Conservation (phyloP, 2,113 vertebrate genomes). For the Terrapene triunguis region DNA sequence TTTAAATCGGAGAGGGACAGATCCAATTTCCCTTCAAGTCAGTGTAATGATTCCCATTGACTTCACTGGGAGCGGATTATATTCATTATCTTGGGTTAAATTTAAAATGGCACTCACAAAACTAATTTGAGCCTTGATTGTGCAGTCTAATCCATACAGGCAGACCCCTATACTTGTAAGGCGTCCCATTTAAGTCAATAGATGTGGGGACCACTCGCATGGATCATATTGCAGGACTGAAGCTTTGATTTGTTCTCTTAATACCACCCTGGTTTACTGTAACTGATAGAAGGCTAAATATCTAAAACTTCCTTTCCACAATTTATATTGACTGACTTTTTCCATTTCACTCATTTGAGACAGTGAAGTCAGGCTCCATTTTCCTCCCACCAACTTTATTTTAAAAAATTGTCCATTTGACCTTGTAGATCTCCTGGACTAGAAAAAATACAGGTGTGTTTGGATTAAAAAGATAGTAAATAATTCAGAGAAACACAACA, state of each 20-base stretch:
- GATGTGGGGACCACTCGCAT: not conserved
- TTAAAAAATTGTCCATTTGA: not conserved
- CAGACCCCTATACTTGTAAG: not conserved
- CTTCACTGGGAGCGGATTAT: not conserved
- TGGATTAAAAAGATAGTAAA: not conserved
- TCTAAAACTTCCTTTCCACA: not conserved
- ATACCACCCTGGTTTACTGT: conserved; percentile 41
- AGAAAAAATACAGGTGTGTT: not conserved
- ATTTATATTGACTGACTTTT: not conserved
- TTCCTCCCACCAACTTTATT: not conserved
- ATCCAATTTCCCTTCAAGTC: not conserved
- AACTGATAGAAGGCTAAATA: conserved; percentile 29
- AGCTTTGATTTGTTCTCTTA: conserved; percentile 35
- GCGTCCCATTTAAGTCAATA: not conserved
- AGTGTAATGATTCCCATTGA: not conserved
- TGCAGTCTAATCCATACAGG: not conserved
- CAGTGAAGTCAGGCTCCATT: not conserved
- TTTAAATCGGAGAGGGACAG: too few relatives aligned
- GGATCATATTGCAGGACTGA: conserved; percentile 49
- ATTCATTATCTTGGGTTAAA: not conserved
- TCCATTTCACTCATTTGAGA: not conserved
- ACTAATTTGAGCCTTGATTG: not conserved
- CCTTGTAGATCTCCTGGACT: not conserved
- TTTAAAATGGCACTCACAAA: not conserved
- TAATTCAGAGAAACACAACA: not conserved